A percentile compares a stretch with the other conserved stretches of the same genome.
Evolutionary conservation across 2,113 vertebrate genomes (phyloP).

Genomic region (Burhinus oedicnemus): DNA sequence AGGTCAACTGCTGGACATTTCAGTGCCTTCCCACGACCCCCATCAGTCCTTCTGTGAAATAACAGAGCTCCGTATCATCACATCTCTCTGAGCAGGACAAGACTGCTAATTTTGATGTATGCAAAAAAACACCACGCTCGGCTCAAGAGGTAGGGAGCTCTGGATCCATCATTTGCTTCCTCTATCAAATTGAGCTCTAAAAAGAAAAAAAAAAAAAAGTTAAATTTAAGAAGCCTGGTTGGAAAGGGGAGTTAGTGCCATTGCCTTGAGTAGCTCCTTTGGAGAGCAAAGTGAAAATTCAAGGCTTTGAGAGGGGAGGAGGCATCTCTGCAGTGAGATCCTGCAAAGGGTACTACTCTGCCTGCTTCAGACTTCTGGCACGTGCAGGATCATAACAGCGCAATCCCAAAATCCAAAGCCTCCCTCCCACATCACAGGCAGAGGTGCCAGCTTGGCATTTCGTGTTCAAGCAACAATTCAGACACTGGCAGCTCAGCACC

Average conservation of each 20-base stretch:
- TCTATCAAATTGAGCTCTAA: fast-evolving
- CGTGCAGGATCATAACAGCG: not conserved
- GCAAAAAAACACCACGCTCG: not conserved
- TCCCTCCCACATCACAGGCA: not conserved
- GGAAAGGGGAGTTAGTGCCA: not conserved
- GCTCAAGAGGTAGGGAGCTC: not conserved
- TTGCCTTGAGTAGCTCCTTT: not conserved
- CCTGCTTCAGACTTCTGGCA: not conserved
- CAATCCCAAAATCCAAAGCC: not conserved
- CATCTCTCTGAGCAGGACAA: not conserved
- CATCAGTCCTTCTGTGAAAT: not conserved
- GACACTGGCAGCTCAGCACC: not conserved
- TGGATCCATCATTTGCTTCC: not conserved
- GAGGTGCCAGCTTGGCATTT: not conserved
- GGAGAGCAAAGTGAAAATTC: not conserved
- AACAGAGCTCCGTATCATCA: not conserved
- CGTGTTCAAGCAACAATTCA: not conserved
- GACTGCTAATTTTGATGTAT: fast-evolving
- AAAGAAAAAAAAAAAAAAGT: not conserved
- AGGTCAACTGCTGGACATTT: not conserved
- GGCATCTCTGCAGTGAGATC: not conserved
- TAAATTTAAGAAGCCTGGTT: not conserved
- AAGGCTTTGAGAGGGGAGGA: not conserved
- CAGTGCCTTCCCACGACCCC: not conserved
- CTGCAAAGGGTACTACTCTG: not conserved